Percentiles rank a stretch among this genome's conserved stretches.
These are phyloP conservation scores for Gisinianus flammeolus DNA, from an alignment of 2,888 invertebrate genomes.

Conservation along the genomic window DNA sequence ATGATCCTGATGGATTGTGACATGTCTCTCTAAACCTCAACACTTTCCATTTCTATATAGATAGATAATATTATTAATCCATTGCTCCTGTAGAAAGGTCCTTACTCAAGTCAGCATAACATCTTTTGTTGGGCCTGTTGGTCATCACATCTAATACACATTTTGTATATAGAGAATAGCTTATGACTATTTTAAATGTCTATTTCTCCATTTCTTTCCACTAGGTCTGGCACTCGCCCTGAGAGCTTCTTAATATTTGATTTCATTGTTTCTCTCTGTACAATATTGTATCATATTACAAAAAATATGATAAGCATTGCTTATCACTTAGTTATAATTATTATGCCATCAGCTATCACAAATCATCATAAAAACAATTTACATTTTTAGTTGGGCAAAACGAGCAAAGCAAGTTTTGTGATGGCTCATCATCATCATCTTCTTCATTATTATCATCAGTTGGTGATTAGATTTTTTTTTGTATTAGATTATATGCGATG, in stretches of 20 bases:
- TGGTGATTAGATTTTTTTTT: neutral
- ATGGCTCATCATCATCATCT: neutral
- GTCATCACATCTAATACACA: too few species aligned
- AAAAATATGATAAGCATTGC: too few species aligned
- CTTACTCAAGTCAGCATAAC: too few species aligned
- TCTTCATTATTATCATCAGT: neutral
- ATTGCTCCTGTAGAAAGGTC: too few species aligned
- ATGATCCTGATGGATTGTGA: conserved; percentile 3
- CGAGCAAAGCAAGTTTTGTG: neutral
- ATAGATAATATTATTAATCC: too few species aligned
- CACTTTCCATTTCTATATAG: neutral
- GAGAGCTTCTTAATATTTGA: neutral
- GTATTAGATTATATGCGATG: neutral
- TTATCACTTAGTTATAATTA: neutral
- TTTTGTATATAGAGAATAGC: neutral
- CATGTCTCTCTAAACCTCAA: conserved; percentile 5
- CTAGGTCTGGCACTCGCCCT: neutral
- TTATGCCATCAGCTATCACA: neutral
- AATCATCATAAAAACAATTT: neutral
- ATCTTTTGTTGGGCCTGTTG: too few species aligned
- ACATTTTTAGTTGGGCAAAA: neutral
- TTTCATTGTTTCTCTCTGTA: neutral
- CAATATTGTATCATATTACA: too few species aligned
- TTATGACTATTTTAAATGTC: too few species aligned
- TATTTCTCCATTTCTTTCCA: neutral